A percentile compares a stretch with the other conserved stretches of the same genome.
These are phyloP conservation scores for Aporophyla nigra DNA, from an alignment of 2,888 invertebrate species.

Conservation along the genomic window DNA sequence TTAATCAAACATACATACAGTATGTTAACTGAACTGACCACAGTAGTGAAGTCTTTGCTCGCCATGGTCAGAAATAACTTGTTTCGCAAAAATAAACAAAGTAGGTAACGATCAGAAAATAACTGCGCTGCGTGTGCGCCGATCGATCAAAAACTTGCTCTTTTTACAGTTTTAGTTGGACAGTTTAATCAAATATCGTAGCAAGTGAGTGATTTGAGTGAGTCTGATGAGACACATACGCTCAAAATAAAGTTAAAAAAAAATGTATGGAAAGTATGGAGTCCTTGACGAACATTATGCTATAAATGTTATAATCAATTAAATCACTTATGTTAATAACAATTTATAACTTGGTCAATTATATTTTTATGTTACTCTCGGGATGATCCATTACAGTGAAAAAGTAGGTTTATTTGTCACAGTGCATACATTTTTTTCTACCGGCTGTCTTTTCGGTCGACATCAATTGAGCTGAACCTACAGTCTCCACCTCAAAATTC, in stretches of 20 bases:
- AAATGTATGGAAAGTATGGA: slow-evolving; percentile 5
- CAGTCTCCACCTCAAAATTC: background rate
- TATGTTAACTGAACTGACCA: background rate
- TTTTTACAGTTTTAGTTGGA: slow-evolving; percentile 37
- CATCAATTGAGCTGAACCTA: background rate
- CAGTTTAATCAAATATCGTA: slow-evolving; percentile 35
- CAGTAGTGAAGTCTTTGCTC: slow-evolving; percentile 5
- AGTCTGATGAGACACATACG: too few relatives aligned
- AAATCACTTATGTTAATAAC: background rate
- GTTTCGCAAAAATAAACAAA: slow-evolving; percentile 54
- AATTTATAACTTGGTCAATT: background rate
- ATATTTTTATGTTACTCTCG: background rate
- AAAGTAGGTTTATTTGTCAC: too few relatives aligned
- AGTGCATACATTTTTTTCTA: too few relatives aligned
- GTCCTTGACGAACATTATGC: background rate
- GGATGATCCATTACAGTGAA: too few relatives aligned
- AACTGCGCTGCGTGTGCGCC: slow-evolving; percentile 27
- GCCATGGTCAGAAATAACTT: slow-evolving; percentile 44
- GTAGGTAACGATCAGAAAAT: slow-evolving; percentile 21
- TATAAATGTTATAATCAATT: background rate
- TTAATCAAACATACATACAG: background rate
- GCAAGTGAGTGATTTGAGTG: too few relatives aligned
- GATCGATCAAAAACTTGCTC: slow-evolving; percentile 48
- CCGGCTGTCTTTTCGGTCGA: background rate
- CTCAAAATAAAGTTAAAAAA: too few relatives aligned